phyloP scores from a whole-genome alignment of 2,113 vertebrate genomes.

The Caracal caracal region DNA sequence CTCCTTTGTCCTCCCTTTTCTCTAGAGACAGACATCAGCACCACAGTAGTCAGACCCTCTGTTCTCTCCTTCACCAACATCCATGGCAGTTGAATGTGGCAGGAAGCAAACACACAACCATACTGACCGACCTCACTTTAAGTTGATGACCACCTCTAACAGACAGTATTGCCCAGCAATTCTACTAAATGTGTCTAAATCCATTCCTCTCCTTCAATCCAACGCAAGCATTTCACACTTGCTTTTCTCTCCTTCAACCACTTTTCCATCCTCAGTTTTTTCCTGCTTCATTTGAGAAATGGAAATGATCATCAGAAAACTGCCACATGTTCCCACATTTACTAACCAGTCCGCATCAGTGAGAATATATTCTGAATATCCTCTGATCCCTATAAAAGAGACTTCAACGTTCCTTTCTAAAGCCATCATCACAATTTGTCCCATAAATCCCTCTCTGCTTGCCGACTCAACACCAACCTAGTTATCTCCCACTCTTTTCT shows the following conservation, averaged over 20 bases:
- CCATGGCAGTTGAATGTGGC: background rate
- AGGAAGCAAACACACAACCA: background rate
- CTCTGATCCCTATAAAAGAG: background rate
- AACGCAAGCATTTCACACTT: background rate
- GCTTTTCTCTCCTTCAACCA: background rate
- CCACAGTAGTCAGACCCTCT: background rate
- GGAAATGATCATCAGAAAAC: background rate
- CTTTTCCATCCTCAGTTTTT: background rate
- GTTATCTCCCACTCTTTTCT: background rate
- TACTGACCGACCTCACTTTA: background rate
- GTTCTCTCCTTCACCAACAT: background rate
- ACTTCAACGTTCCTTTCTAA: background rate
- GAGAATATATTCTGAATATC: background rate
- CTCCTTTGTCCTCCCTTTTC: background rate
- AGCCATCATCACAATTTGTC: background rate
- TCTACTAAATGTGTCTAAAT: background rate
- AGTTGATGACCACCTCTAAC: background rate
- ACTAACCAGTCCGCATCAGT: background rate
- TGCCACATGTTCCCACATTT: background rate
- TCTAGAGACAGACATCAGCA: background rate
- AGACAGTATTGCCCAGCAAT: background rate
- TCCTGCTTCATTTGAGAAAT: background rate
- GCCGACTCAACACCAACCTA: background rate
- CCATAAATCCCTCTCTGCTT: background rate
- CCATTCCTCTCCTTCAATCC: background rate